phyloP scores from a whole-genome alignment of 2,113 vertebrate genomes.

The Ovibos moschatus region DNA sequence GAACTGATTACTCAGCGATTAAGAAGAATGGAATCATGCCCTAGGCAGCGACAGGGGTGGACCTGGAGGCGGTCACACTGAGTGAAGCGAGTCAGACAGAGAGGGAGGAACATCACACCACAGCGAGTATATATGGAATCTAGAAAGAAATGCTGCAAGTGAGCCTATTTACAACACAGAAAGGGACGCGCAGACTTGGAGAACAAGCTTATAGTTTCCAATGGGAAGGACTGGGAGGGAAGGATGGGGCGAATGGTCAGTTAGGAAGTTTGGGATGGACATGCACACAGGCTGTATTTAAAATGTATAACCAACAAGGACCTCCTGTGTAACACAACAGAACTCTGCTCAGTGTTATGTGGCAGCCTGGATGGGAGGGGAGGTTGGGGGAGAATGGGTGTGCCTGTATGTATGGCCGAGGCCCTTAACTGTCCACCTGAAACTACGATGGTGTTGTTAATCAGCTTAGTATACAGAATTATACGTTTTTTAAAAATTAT shows the following conservation, averaged over 20 bases:
- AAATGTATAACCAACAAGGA: not conserved
- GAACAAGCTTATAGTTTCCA: rapidly evolving
- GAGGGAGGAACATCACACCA: rapidly evolving
- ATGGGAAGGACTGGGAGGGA: not conserved
- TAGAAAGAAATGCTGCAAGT: rapidly evolving
- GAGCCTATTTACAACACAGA: rapidly evolving
- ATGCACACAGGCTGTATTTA: not conserved
- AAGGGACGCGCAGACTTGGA: rapidly evolving
- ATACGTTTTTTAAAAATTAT: not conserved
- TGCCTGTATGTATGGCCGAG: rapidly evolving
- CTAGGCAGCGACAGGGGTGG: not conserved
- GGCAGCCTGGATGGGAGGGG: not conserved
- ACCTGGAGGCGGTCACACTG: rapidly evolving
- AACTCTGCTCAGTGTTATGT: not conserved
- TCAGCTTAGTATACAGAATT: not conserved
- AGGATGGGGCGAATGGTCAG: not conserved
- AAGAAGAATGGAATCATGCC: not conserved
- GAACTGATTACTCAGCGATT: not conserved
- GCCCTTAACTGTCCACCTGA: not conserved
- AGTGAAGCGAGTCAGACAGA: not conserved
- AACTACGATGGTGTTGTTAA: rapidly evolving
- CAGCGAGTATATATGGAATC: rapidly evolving
- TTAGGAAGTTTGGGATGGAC: not conserved
- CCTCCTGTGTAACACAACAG: rapidly evolving
- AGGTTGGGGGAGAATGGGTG: not conserved